Evolutionary conservation across 2,888 invertebrate genomes (phyloP).

Genomic region (Epiblema foenella): DNA sequence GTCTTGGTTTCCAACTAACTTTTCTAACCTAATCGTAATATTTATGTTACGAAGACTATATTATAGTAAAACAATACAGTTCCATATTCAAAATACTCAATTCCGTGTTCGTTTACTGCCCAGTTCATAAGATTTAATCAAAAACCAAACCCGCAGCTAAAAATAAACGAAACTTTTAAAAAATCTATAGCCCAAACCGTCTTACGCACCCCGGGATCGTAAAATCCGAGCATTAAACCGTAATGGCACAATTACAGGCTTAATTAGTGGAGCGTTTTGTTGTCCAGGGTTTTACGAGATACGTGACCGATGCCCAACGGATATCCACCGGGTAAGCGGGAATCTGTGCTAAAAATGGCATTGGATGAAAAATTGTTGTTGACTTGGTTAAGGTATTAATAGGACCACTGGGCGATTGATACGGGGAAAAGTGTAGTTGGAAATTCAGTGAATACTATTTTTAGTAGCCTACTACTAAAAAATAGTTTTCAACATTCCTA

Average conservation of each 20-base stretch:
- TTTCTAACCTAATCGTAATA: too few relatives aligned
- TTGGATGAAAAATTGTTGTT: neutral
- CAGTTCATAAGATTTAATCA: slow-evolving; percentile 14
- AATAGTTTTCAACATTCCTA: too few relatives aligned
- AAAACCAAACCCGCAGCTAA: slow-evolving; percentile 16
- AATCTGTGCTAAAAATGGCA: neutral
- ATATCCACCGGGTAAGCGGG: slow-evolving; percentile 30
- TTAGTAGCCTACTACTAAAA: too few relatives aligned
- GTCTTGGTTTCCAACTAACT: too few relatives aligned
- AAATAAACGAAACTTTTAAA: slow-evolving; percentile 12
- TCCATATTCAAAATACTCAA: too few relatives aligned
- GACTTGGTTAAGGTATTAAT: neutral
- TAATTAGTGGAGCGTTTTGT: slow-evolving; percentile 79
- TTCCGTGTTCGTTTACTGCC: neutral
- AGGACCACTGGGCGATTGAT: too few relatives aligned
- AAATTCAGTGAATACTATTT: too few relatives aligned
- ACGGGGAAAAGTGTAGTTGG: too few relatives aligned
- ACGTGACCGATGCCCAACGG: slow-evolving; percentile 61
- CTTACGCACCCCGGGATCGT: slow-evolving; percentile 58
- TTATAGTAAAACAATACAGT: too few relatives aligned
- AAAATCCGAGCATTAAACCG: slow-evolving; percentile 74
- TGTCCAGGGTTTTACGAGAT: slow-evolving; percentile 64
- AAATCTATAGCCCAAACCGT: slow-evolving; percentile 32
- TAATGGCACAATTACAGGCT: slow-evolving; percentile 74
- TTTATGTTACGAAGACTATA: too few relatives aligned